phyloP scores from a whole-genome alignment of 2,113 vertebrate species.

The Tretioscincus oriximinensis region DNA sequence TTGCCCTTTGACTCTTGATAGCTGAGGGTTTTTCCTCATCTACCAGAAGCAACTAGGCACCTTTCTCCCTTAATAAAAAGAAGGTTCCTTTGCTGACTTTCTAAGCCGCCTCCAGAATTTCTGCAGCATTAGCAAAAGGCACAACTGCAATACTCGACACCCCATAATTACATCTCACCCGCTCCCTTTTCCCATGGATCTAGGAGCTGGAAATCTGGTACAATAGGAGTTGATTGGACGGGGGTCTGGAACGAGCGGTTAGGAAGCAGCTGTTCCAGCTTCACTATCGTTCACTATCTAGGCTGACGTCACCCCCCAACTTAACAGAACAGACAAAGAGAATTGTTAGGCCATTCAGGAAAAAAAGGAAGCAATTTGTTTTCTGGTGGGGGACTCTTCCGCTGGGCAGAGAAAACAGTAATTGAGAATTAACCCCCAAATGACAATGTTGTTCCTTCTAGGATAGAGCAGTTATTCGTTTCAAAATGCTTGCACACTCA shows the following conservation, averaged over 20 bases:
- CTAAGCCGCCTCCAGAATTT: background rate
- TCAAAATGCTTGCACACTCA: background rate
- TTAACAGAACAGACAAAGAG: constrained; percentile 9
- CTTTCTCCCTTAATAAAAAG: background rate
- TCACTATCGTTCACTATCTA: background rate
- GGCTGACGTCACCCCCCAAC: background rate
- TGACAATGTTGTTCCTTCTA: no score
- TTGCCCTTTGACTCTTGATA: background rate
- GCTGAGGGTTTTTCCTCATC: background rate
- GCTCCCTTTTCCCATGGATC: background rate
- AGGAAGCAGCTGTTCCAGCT: constrained; percentile 9
- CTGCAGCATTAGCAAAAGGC: constrained; percentile 33
- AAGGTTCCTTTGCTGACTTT: background rate
- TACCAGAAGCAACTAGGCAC: background rate
- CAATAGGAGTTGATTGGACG: constrained; percentile 9
- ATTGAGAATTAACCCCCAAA: background rate
- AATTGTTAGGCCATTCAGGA: constrained; percentile 1
- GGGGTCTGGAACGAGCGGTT: background rate
- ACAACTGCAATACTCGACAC: constrained; percentile 11
- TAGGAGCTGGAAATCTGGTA: background rate
- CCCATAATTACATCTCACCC: constrained; percentile 19
- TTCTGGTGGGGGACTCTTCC: background rate
- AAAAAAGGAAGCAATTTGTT: background rate
- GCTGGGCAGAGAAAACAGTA: background rate
- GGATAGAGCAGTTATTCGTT: no score